Evolutionary conservation across 2,113 vertebrate genomes (phyloP), one percentile per base, ranked within the genome.

Genomic region (Sisor rabdophorus): DNA sequence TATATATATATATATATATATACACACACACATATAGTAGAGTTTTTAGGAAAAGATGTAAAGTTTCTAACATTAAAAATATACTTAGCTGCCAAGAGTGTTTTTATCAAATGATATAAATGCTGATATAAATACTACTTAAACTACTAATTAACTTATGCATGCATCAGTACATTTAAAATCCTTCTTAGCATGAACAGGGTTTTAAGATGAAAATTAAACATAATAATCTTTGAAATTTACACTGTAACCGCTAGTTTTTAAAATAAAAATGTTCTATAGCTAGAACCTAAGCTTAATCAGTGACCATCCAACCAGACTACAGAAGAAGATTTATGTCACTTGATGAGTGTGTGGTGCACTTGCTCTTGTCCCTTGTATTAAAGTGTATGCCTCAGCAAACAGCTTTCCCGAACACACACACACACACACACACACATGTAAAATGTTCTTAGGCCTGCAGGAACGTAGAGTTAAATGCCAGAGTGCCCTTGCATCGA

Each of bases 401-500:
- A 64, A 67, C 72, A 75, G 17, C 75, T 53, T n/a, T 54, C 52
- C 59, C 10, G 40, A 10, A 44, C 40, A 44, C 44, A 79, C 75
- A 78, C 71, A 63, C 71, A 73, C 24, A 19, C 79, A 63, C 75
- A 78, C 73, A 63, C 71, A 73, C 24, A 19, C 79, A 63, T 72
- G 54, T 79, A 53, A 80, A 44, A 78, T 78, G 59, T 73, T 69
- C 70, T 50, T 12, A 63, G 50, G 24, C 68, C 80, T 71, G 40
- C 28, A 70, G 80, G 72, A 69, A 80, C 76, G 82, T 73, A 72
- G 77, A 68, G 79, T 78, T 84, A 82, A 84, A 85, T 83, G 80
- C 80, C 80, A 87, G 76, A 76, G 84, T 85, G 84, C 81, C 84
- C 58, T 87, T 85, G 78, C 68, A 77, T 68, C 64, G 30, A 30